These are phyloP conservation scores for Euura saliciscinereae DNA, from an alignment of 1,140 invertebrate species.

Conservation along the genomic window DNA sequence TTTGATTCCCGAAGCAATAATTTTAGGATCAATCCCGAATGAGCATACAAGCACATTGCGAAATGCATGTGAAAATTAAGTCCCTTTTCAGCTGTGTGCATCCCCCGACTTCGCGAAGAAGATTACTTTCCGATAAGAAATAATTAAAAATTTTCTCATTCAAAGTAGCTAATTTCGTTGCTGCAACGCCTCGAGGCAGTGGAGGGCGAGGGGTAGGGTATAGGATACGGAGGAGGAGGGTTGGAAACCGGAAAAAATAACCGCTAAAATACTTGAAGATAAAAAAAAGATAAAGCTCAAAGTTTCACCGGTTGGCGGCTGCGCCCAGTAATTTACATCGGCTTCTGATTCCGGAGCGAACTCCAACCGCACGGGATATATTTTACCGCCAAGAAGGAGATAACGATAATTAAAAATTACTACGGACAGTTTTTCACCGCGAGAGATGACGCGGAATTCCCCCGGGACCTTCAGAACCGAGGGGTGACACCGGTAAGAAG, in stretches of 20 bases:
- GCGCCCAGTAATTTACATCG: slow-evolving; percentile 53
- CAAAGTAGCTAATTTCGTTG: slow-evolving; percentile 57
- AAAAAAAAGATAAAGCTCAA: slow-evolving; percentile 59
- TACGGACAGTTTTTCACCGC: background rate
- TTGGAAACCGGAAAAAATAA: slow-evolving; percentile 56
- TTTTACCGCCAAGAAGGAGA: slow-evolving; percentile 46
- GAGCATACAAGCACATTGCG: no score
- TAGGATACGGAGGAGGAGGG: slow-evolving; percentile 14
- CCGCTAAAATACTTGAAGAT: slow-evolving; percentile 56
- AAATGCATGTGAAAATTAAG: no score
- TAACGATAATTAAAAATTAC: slow-evolving; percentile 60
- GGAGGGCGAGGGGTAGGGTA: slow-evolving; percentile 8
- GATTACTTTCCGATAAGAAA: slow-evolving; percentile 62
- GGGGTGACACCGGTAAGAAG: background rate
- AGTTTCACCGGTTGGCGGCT: slow-evolving; percentile 37
- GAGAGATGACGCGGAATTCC: background rate
- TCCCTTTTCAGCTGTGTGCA: no score
- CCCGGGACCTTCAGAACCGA: background rate
- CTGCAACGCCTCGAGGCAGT: slow-evolving; percentile 34
- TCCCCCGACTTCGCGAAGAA: slow-evolving; percentile 22
- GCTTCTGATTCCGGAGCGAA: slow-evolving; percentile 54
- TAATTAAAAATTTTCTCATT: slow-evolving; percentile 64
- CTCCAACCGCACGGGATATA: slow-evolving; percentile 46
- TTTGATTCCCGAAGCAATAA: no score
- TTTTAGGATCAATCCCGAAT: no score